These are phyloP conservation scores for Cataglyphis altisquamis DNA, from an alignment of 2,888 invertebrate species.

Conservation along the genomic window DNA sequence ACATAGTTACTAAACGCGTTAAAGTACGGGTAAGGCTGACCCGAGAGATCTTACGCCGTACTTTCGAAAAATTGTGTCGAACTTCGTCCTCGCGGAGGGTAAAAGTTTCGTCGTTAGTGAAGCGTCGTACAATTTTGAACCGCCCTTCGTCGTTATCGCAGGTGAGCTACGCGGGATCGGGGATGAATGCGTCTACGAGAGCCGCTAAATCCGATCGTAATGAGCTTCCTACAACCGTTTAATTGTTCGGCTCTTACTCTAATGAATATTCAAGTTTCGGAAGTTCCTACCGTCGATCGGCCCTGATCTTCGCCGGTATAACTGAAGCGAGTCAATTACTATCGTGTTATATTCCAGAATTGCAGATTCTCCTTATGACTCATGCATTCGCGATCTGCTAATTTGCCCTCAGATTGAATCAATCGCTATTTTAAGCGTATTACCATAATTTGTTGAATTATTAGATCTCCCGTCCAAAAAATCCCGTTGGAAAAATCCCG, in stretches of 20 bases:
- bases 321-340: conserved; percentile 46
- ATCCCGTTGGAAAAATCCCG: neutral
- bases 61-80: conserved; percentile 51
- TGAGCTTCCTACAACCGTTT: conserved; percentile 52
- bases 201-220: conserved; percentile 52
- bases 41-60: conserved; percentile 32
- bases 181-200: conserved; percentile 35
- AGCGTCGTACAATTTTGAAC: conserved; percentile 43
- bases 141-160: conserved; percentile 36
- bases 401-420: neutral
- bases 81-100: conserved; percentile 18
- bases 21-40: conserved; percentile 36
- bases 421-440: neutral
- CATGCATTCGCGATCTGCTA: neutral
- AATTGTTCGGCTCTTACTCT: conserved; percentile 49
- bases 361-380: conserved; percentile 1
- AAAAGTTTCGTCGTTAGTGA: conserved; percentile 52
- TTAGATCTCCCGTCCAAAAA: neutral
- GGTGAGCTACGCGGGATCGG: conserved; percentile 13
- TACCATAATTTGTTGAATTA: neutral
- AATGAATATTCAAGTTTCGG: conserved; percentile 55
- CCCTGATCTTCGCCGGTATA: conserved; percentile 32
- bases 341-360: conserved; percentile 11
- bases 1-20: conserved; percentile 46
- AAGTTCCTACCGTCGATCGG: conserved; percentile 40